A percentile compares a stretch with the other conserved stretches of the same genome.
These are phyloP conservation scores for Metridium senile DNA, from an alignment of 92 coral and sea anemone species.

Conservation along the genomic window DNA sequence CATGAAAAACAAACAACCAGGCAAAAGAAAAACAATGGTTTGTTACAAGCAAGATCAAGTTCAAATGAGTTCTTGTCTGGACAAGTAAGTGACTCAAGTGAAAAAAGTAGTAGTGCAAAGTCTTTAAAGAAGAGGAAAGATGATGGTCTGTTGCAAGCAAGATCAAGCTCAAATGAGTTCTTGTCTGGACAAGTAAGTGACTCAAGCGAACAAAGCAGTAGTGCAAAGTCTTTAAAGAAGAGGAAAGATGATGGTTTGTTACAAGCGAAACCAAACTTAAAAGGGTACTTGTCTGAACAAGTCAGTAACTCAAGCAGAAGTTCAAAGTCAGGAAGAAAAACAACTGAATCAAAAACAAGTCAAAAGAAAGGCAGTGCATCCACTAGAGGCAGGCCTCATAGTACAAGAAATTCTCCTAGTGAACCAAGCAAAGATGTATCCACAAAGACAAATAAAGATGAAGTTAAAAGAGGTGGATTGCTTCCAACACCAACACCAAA, in stretches of 20 bases:
- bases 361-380: not conserved
- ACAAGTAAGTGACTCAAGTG: not conserved
- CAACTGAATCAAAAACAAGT: not conserved
- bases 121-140: not conserved
- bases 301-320: not conserved
- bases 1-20: conserved; percentile 14
- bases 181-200: not conserved
- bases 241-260: not conserved
- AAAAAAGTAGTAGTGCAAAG: not conserved
- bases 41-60: not conserved
- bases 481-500: conserved; percentile 20
- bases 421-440: not conserved
- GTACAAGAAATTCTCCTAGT: not conserved
- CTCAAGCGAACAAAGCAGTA: not conserved
- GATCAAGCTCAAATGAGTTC: not conserved
- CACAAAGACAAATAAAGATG: not conserved
- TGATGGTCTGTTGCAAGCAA: not conserved
- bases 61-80: not conserved
- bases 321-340: not conserved
- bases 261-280: not conserved
- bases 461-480: conserved; percentile 13
- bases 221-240: not conserved
- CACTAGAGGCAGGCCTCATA: not conserved
- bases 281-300: not conserved
- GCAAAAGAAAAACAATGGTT: not conserved